These are phyloP conservation scores for Phoxinus dragarum DNA, from an alignment of 2,797 vertebrate species.

Conservation along the genomic window DNA sequence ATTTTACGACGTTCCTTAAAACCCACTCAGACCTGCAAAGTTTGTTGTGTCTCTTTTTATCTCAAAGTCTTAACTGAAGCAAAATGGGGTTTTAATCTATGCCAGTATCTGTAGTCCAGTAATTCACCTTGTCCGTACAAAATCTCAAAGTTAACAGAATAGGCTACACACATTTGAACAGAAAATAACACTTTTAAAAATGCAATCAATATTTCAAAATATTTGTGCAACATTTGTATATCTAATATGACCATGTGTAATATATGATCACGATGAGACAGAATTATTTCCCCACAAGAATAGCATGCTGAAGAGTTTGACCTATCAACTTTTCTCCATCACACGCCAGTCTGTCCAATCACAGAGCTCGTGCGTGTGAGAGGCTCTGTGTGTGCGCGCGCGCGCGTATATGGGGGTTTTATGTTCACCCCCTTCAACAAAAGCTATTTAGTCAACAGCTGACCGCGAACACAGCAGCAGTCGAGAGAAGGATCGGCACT, in stretches of 20 bases:
- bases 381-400: neutral
- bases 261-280: neutral
- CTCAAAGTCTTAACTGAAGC: constrained; percentile 49
- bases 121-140: neutral
- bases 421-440: constrained; percentile 16
- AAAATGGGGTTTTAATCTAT: neutral
- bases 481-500: neutral
- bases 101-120: neutral
- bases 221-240: neutral
- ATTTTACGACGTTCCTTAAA: constrained; percentile 77
- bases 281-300: neutral
- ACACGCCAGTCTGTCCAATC: constrained; percentile 31
- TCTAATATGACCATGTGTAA: neutral
- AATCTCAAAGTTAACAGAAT: neutral
- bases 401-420: neutral
- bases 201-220: no score
- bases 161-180: neutral
- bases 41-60: constrained; percentile 65
- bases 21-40: constrained; percentile 73
- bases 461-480: neutral
- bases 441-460: constrained; percentile 23
- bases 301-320: constrained; percentile 11
- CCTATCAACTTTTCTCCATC: constrained; percentile 34
- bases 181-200: neutral
- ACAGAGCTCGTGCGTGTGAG: neutral